A percentile compares a stretch with the other conserved stretches of the same genome.
Conservation (phyloP, 2,888 invertebrate species). For the Chamaedrilus cognettii region DNA sequence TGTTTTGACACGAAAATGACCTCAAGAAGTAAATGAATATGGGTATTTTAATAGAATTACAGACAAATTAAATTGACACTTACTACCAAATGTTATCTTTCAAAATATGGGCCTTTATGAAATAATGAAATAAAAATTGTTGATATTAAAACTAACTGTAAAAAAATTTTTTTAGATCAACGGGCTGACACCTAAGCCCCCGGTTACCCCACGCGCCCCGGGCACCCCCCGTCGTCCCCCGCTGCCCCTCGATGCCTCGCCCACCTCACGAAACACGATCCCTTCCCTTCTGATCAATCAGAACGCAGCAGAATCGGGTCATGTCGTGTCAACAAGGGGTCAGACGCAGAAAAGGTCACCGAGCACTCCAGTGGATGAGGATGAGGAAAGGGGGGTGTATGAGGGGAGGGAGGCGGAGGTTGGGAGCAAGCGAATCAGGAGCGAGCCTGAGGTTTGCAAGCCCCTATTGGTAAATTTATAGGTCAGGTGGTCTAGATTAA, state of each 20-base stretch:
- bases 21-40: no score
- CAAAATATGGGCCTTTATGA: no score
- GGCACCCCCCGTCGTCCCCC: slow-evolving; percentile 6
- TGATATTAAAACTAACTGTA: not conserved
- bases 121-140: not conserved
- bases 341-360: slow-evolving; percentile 17
- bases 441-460: no score
- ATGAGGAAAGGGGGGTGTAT: slow-evolving; percentile 5
- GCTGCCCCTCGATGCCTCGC: not conserved
- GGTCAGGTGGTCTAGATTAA: no score
- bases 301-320: not conserved
- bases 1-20: no score
- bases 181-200: not conserved
- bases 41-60: no score
- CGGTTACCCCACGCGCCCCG: slow-evolving; percentile 17
- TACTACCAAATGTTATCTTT: no score
- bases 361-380: slow-evolving; percentile 15
- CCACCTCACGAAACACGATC: no score
- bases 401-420: not conserved
- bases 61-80: no score
- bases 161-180: not conserved
- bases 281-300: no score
- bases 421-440: not conserved
- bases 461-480: no score
- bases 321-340: not conserved